Conservation (phyloP, 1,140 invertebrate genomes). For the Euura lappo region DNA sequence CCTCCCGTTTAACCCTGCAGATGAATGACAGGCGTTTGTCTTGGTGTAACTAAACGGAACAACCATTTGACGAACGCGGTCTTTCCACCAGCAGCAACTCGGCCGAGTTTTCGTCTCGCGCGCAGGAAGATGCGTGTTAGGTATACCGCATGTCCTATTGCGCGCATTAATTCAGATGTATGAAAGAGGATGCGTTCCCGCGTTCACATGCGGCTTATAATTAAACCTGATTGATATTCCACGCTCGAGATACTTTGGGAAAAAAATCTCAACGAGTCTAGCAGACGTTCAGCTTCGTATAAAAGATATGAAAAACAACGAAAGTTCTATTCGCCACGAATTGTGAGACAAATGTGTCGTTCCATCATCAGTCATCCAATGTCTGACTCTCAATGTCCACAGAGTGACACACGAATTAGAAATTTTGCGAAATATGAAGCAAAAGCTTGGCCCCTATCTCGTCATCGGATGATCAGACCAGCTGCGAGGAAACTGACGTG, state of each 20-base stretch:
- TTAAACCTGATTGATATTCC: not conserved
- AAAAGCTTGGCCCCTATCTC: too few relatives aligned
- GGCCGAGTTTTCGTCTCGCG: not conserved
- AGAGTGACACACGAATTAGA: too few relatives aligned
- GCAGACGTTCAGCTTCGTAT: not conserved
- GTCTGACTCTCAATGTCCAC: too few relatives aligned
- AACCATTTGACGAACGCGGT: not conserved
- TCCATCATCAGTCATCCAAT: too few relatives aligned
- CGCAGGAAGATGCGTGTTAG: constrained; percentile 1
- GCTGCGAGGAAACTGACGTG: too few relatives aligned
- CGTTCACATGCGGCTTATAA: not conserved
- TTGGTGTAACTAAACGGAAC: constrained; percentile 3
- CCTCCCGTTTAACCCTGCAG: not conserved
- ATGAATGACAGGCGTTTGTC: constrained; percentile 2
- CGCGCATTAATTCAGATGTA: not conserved
- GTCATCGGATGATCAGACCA: too few relatives aligned
- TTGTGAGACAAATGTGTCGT: too few relatives aligned
- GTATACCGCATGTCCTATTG: not conserved
- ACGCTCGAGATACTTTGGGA: not conserved
- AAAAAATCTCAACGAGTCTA: not conserved
- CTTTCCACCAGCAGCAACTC: not conserved
- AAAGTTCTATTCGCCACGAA: too few relatives aligned
- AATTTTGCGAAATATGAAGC: too few relatives aligned
- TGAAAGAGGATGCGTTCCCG: not conserved
- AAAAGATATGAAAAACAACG: too few relatives aligned